Evolutionary conservation across 1,140 invertebrate species (phyloP), one percentile per base, ranked within the genome.

Genomic region (Pygmarrhopalites habei): DNA sequence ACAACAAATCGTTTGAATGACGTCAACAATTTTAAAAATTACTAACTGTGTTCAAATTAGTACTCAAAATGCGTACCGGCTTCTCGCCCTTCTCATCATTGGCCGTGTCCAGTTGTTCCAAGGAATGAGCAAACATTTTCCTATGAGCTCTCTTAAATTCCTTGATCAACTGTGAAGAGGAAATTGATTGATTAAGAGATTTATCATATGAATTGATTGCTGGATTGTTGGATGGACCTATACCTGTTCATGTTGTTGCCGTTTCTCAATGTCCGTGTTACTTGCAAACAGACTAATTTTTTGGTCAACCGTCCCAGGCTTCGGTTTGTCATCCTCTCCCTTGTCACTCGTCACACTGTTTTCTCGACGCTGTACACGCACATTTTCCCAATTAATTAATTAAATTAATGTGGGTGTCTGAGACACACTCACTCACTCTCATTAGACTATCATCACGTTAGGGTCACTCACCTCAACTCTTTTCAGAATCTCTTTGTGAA

Each of bases 141-240:
- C 83, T 81, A 75, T 90, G 88, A 1, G 87, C 88, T 72, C 85
- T 83, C 73, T 88, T 89, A 73, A 92, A 90, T 77, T 92, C 89
- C 76, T 90, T 85, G 86, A 92, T 91, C 51, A 92, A 75, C 72
- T 88, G 83, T 62, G 51, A 53, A 39, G 39, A 43, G 43, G 21
- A 62, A 51, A 55, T 58, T 5, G 56, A 25, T 28, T n/a, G 3
- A 55, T 43, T 57, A 29, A 32, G 10, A 44, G 21, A 25, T 12
- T 15, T 52, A 35, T 35, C 15, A 35, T 35, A 35, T 35, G 32
- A 35, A 35, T 35, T 35, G 32, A n/a, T n/a, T n/a, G n/a, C n/a
- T n/a, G n/a, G n/a, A n/a, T n/a, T n/a, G n/a, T n/a, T n/a, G n/a
- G n/a, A n/a, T n/a, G n/a, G n/a, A n/a, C 1, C 46, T 28, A 17